phyloP scores from a whole-genome alignment of 2,888 invertebrate species.

The Aleiodes testaceus region DNA sequence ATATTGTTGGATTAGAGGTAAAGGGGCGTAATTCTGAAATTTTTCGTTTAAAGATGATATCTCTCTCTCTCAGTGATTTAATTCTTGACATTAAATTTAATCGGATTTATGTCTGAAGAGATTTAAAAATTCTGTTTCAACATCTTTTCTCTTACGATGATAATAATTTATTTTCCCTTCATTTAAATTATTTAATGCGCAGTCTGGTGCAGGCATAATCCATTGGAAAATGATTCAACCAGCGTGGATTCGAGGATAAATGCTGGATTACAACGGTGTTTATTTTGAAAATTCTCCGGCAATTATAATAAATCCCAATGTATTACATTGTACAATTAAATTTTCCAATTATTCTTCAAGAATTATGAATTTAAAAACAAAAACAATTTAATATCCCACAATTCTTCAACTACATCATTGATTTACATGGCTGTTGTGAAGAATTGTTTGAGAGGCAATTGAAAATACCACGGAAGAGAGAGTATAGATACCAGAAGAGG shows the following conservation, averaged over 20 bases:
- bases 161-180: neutral
- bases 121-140: neutral
- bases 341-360: neutral
- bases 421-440: slow-evolving; percentile 1
- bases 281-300: slow-evolving; percentile 3
- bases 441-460: slow-evolving; percentile 1
- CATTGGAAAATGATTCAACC: slow-evolving; percentile 16
- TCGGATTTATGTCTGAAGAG: no score
- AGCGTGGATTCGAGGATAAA: slow-evolving; percentile 6
- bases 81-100: no score
- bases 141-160: neutral
- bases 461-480: slow-evolving; percentile 5
- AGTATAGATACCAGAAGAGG: slow-evolving; percentile 1
- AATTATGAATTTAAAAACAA: no score
- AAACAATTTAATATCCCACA: neutral
- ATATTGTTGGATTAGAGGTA: no score
- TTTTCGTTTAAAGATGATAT: no score
- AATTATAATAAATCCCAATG: slow-evolving; percentile 12
- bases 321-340: neutral
- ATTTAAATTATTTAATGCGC: slow-evolving; percentile 1
- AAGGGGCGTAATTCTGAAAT: no score
- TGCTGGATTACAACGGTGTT: neutral
- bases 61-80: no score
- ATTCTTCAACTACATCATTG: neutral
- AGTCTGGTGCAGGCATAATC: slow-evolving; percentile 19